These are phyloP conservation scores for Eulemur albifrons DNA, from an alignment of 2,797 vertebrate species.

Conservation along the genomic window DNA sequence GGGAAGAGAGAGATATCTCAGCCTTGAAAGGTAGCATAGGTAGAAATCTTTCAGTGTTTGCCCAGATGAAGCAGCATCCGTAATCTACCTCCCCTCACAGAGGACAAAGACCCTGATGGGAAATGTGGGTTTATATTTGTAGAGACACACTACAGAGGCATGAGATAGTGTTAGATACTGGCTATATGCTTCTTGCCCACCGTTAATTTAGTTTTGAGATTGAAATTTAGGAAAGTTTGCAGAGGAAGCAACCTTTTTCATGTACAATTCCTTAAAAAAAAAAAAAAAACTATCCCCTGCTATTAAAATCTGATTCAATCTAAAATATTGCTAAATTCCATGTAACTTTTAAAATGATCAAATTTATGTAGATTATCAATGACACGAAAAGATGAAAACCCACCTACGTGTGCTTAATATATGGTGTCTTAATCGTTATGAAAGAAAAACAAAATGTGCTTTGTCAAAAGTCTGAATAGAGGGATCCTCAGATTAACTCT, in stretches of 20 bases:
- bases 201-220: not conserved
- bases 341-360: not conserved
- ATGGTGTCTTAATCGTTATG: not conserved
- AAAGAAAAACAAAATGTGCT: not conserved
- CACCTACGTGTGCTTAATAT: not conserved
- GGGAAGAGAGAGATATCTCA: not conserved
- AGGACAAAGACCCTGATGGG: not conserved
- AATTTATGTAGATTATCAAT: not conserved
- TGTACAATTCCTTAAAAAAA: not conserved
- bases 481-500: not conserved
- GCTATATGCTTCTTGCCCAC: not conserved
- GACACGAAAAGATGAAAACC: not conserved
- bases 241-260: not conserved
- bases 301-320: not conserved
- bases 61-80: not conserved
- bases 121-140: not conserved
- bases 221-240: slow-evolving; percentile 32
- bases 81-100: not conserved
- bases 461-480: not conserved
- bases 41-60: not conserved
- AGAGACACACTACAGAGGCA: not conserved
- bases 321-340: not conserved
- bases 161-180: not conserved
- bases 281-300: not conserved
- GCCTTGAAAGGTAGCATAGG: not conserved